Evolutionary conservation across 2,797 vertebrate species (phyloP).

Genomic region (Falco rusticolus): DNA sequence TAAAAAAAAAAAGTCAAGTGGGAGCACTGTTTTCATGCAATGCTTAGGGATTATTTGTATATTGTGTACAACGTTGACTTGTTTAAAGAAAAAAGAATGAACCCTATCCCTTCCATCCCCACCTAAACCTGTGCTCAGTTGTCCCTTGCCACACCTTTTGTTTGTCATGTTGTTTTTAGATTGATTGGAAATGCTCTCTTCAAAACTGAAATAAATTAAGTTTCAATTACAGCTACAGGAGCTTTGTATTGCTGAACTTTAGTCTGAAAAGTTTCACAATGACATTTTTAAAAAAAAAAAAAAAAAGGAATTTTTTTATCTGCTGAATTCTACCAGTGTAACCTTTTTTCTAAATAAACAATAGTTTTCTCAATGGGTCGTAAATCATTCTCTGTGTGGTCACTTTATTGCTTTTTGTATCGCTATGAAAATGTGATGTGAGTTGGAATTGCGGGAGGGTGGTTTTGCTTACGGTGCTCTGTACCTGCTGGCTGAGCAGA

Average conservation of each 20-base stretch:
- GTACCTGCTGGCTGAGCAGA: too few species aligned
- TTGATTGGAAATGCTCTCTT: slow-evolving; percentile 86
- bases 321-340: slow-evolving; percentile 98
- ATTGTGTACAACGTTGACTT: slow-evolving; percentile 90
- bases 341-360: slow-evolving; percentile 98
- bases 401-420: slow-evolving; percentile 56
- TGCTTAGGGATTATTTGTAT: slow-evolving; percentile 94
- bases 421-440: background rate
- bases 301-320: slow-evolving; percentile 89
- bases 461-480: background rate
- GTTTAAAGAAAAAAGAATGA: slow-evolving; percentile 63
- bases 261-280: slow-evolving; percentile 88
- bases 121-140: slow-evolving; percentile 74
- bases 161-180: slow-evolving; percentile 91
- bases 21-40: slow-evolving; percentile 84
- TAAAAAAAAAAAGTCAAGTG: slow-evolving; percentile 74
- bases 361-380: slow-evolving; percentile 98
- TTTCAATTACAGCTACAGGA: slow-evolving; percentile 86
- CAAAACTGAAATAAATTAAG: slow-evolving; percentile 79
- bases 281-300: slow-evolving; percentile 90
- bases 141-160: slow-evolving; percentile 80
- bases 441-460: background rate
- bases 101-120: background rate
- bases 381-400: slow-evolving; percentile 81
- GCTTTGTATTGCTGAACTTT: slow-evolving; percentile 86